These are phyloP conservation scores for Spheniscus humboldti DNA, from an alignment of 2,797 vertebrate genomes.

Conservation along the genomic window DNA sequence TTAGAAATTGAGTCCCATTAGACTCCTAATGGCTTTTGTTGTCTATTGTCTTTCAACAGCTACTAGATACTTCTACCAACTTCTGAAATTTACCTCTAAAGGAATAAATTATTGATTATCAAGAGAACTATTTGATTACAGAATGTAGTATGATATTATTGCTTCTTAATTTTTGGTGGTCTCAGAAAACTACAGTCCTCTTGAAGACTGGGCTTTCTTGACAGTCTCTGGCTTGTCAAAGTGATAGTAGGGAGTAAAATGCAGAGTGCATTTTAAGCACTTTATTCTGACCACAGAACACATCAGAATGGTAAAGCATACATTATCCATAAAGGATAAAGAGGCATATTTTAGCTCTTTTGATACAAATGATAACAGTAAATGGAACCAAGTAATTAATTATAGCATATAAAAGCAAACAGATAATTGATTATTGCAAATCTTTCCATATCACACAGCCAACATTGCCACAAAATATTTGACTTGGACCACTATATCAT, in stretches of 20 bases:
- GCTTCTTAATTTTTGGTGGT: neutral
- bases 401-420: neutral
- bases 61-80: neutral
- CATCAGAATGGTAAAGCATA: neutral
- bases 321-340: neutral
- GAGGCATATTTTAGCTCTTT: neutral
- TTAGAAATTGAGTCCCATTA: neutral
- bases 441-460: neutral
- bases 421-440: neutral
- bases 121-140: neutral
- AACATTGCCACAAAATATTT: neutral
- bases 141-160: neutral
- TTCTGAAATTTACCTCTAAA: neutral
- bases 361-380: neutral
- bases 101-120: neutral
- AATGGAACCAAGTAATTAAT: neutral
- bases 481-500: fast-evolving
- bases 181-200: neutral
- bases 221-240: neutral
- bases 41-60: neutral
- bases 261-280: neutral
- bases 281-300: neutral
- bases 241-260: neutral
- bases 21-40: neutral
- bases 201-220: neutral